These are phyloP conservation scores for Cathartes aura DNA, from an alignment of 2,113 vertebrate genomes.

Conservation along the genomic window DNA sequence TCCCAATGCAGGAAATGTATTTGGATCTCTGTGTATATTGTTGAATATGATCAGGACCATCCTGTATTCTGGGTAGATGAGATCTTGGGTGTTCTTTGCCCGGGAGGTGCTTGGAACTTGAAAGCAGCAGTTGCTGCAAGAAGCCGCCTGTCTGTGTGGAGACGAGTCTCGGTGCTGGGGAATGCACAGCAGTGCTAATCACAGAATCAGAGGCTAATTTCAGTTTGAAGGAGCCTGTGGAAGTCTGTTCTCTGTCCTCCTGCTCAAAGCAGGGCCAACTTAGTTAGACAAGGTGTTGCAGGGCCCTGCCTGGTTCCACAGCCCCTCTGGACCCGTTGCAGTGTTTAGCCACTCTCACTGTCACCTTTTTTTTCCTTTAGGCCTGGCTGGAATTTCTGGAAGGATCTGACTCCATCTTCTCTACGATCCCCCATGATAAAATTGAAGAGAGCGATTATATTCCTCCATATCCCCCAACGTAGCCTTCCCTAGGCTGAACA, in stretches of 20 bases:
- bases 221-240: neutral
- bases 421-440: neutral
- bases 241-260: neutral
- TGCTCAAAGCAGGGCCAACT: neutral
- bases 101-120: neutral
- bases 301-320: neutral
- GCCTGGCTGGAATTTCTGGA: neutral
- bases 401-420: neutral
- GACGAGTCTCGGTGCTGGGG: neutral
- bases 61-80: slow-evolving; percentile 6
- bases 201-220: neutral
- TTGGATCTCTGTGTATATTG: slow-evolving; percentile 22
- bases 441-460: neutral
- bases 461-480: neutral
- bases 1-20: slow-evolving; percentile 5
- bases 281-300: neutral
- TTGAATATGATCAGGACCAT: slow-evolving; percentile 27
- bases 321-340: neutral
- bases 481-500: neutral
- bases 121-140: slow-evolving; percentile 22
- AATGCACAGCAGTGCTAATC: neutral
- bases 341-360: neutral
- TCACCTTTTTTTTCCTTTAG: neutral
- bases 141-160: neutral
- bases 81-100: slow-evolving; percentile 39